Conservation (phyloP, 2,797 vertebrate species). For the Mormyrops attenuatus region DNA sequence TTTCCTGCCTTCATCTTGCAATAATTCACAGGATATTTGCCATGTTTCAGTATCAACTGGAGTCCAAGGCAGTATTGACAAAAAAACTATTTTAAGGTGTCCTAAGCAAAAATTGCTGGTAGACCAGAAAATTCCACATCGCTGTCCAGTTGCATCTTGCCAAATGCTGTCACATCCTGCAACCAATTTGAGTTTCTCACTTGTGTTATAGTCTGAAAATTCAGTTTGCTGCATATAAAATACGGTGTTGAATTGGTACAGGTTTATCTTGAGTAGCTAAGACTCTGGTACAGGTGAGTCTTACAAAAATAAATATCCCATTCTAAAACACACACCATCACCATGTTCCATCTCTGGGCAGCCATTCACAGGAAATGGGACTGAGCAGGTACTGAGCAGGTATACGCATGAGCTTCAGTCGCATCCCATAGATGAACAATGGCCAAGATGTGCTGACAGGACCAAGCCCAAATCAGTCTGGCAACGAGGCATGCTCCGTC, state of each 20-base stretch:
- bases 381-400: conserved; percentile 20
- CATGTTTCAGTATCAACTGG: background rate
- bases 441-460: conserved; percentile 16
- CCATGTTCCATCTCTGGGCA: background rate
- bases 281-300: background rate
- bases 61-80: background rate
- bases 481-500: background rate
- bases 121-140: background rate
- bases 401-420: conserved; percentile 12
- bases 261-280: background rate
- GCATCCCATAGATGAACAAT: conserved; percentile 11
- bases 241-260: background rate
- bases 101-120: conserved; percentile 4
- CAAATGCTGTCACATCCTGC: background rate
- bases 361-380: conserved; percentile 17
- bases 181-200: background rate
- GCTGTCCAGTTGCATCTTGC: background rate
- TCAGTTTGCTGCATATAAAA: background rate
- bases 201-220: background rate
- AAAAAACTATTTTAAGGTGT: background rate
- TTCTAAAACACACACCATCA: background rate
- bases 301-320: background rate
- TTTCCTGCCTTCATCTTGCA: conserved; percentile 6
- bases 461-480: conserved; percentile 42
- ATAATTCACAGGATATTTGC: background rate